Percentiles rank a stretch among this genome's conserved stretches.
These are phyloP conservation scores for Archilochus colubris DNA, from an alignment of 2,113 vertebrate species.

Conservation along the genomic window DNA sequence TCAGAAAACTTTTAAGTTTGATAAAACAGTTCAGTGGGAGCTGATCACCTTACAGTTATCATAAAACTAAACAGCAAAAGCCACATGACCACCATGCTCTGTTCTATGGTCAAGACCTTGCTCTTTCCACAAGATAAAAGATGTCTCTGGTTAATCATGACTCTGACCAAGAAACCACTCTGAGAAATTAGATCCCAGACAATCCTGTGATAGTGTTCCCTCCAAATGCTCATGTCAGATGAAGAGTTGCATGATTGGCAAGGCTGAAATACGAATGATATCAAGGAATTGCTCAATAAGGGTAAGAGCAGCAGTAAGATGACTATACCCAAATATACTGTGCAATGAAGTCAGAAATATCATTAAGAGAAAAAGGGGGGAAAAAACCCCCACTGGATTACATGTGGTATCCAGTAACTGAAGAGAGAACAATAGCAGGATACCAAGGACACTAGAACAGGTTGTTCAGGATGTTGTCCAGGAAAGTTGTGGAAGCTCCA, in stretches of 20 bases:
- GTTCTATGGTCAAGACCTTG: background rate
- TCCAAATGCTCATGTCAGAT: background rate
- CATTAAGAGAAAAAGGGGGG: background rate
- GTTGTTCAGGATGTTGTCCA: too few relatives aligned
- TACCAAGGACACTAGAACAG: background rate
- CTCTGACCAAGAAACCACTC: background rate
- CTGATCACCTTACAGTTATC: background rate
- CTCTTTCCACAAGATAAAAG: background rate
- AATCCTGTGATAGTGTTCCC: background rate
- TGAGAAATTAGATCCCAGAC: background rate
- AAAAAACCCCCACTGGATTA: background rate
- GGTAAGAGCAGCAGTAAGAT: background rate
- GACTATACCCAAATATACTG: background rate
- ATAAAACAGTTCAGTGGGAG: background rate
- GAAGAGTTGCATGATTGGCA: background rate
- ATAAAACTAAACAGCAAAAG: background rate
- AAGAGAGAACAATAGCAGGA: background rate
- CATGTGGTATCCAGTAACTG: background rate
- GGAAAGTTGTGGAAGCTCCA: too few relatives aligned
- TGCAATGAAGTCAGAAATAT: background rate
- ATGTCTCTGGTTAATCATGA: background rate
- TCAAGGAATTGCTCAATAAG: background rate
- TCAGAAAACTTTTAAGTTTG: background rate
- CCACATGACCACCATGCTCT: background rate
- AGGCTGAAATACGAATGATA: background rate